Conservation (phyloP, 2,888 invertebrate genomes). For the Drosophila imparisetae region DNA sequence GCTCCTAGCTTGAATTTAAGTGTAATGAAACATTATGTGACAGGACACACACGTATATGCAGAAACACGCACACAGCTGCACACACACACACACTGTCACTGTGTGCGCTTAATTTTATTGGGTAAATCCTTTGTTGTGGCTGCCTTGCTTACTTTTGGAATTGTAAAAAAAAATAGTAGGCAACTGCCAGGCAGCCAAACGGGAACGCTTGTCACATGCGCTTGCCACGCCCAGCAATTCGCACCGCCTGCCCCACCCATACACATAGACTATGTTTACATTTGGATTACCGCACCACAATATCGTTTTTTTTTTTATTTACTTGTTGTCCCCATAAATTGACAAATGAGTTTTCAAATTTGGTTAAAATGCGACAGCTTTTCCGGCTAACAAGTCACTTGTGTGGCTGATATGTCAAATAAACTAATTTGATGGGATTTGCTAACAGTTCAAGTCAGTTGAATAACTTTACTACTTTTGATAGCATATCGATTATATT, state of each 20-base stretch:
- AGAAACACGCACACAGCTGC: not conserved
- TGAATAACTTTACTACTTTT: not conserved
- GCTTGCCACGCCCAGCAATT: constrained; percentile 22
- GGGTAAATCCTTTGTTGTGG: constrained; percentile 73
- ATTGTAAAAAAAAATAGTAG: constrained; percentile 28
- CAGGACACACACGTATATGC: constrained; percentile 17
- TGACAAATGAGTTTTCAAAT: constrained; percentile 53
- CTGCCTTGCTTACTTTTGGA: constrained; percentile 46
- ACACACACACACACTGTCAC: constrained; percentile 13
- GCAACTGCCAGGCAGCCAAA: constrained; percentile 28
- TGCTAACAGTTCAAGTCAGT: constrained; percentile 2
- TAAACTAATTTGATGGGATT: constrained; percentile 40
- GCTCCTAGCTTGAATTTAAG: constrained; percentile 48
- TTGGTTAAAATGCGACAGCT: constrained; percentile 16
- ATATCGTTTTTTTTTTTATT: constrained; percentile 46
- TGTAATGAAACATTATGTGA: constrained; percentile 77
- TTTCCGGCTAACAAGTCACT: constrained; percentile 21
- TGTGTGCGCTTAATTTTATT: constrained; percentile 46
- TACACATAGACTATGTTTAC: constrained; percentile 44
- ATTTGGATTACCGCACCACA: constrained; percentile 47
- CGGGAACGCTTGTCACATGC: constrained; percentile 24
- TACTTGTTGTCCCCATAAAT: constrained; percentile 41
- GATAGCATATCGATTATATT: not conserved
- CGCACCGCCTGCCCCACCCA: not conserved
- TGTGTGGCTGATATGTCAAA: constrained; percentile 6